A percentile compares a stretch with the other conserved stretches of the same genome.
Conservation (phyloP, 1,140 invertebrate genomes). For the Helicoverpa armigera region DNA sequence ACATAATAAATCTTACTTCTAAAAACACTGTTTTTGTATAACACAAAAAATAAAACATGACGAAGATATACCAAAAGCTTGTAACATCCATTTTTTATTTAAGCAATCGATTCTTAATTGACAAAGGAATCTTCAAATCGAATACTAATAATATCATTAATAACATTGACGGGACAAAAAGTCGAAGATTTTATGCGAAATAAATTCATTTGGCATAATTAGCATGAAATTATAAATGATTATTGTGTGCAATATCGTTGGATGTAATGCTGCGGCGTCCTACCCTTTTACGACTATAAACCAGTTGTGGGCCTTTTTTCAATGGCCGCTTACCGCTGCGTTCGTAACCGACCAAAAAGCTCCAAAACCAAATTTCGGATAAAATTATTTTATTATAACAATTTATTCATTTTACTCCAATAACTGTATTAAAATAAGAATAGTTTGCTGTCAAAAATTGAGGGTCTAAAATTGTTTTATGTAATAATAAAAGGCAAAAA, state of each 20-base stretch:
- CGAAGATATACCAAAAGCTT: background rate
- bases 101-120: slow-evolving; percentile 19
- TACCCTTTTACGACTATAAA: slow-evolving; percentile 41
- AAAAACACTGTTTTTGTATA: too few species aligned
- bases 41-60: background rate
- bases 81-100: background rate
- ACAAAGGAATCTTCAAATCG: slow-evolving; percentile 10
- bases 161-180: slow-evolving; percentile 13
- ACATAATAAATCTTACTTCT: too few species aligned
- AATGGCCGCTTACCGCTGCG: slow-evolving; percentile 53
- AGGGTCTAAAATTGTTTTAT: background rate
- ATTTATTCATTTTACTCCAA: background rate
- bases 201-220: slow-evolving; percentile 44
- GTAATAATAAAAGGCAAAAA: slow-evolving; percentile 4
- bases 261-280: slow-evolving; percentile 12
- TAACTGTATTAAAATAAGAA: background rate
- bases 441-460: background rate
- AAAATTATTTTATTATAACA: background rate
- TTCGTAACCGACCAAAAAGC: slow-evolving; percentile 51
- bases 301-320: slow-evolving; percentile 54
- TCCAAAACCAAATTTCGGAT: slow-evolving; percentile 13
- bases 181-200: slow-evolving; percentile 31
- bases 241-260: slow-evolving; percentile 42
- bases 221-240: slow-evolving; percentile 50
- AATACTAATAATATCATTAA: slow-evolving; percentile 32